These are phyloP conservation scores for Oncorhynchus nerka DNA, from an alignment of 2,113 vertebrate genomes.

Conservation along the genomic window DNA sequence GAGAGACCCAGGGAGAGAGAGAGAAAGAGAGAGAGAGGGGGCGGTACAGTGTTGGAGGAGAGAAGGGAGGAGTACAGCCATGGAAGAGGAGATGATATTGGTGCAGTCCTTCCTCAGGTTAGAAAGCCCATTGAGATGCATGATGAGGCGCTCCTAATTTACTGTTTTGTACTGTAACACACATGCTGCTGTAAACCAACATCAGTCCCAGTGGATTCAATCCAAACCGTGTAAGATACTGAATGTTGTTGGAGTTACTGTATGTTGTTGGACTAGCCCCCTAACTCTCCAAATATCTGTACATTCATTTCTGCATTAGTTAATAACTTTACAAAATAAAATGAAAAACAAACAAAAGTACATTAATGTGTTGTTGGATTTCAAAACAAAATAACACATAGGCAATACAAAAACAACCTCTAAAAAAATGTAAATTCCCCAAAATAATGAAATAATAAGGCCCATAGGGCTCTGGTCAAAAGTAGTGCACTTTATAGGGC, in stretches of 20 bases:
- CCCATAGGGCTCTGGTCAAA: too few relatives aligned
- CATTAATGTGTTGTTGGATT: neutral
- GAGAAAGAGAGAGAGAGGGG: neutral
- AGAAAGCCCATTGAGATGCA: conserved; percentile 24
- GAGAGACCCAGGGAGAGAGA: too few relatives aligned
- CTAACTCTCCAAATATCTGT: neutral
- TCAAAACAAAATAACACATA: conserved; percentile 5
- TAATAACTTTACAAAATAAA: neutral
- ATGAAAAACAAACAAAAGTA: conserved; percentile 8
- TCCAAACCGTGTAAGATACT: too few relatives aligned
- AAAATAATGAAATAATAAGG: neutral
- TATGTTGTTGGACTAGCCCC: too few relatives aligned
- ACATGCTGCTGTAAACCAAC: conserved; percentile 10
- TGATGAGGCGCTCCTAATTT: conserved; percentile 9
- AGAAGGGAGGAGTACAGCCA: neutral
- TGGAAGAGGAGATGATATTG: neutral
- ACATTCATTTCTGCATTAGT: neutral
- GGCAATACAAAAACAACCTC: neutral
- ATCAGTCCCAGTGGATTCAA: neutral
- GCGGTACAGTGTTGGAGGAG: neutral
- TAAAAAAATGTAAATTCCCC: conserved; percentile 8
- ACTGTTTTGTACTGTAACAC: neutral
- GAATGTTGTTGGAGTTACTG: too few relatives aligned
- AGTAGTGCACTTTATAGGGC: too few relatives aligned
- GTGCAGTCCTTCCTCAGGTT: conserved; percentile 18